Evolutionary conservation across 2,113 vertebrate species (phyloP).

Genomic region (Apaloderma vittatum): DNA sequence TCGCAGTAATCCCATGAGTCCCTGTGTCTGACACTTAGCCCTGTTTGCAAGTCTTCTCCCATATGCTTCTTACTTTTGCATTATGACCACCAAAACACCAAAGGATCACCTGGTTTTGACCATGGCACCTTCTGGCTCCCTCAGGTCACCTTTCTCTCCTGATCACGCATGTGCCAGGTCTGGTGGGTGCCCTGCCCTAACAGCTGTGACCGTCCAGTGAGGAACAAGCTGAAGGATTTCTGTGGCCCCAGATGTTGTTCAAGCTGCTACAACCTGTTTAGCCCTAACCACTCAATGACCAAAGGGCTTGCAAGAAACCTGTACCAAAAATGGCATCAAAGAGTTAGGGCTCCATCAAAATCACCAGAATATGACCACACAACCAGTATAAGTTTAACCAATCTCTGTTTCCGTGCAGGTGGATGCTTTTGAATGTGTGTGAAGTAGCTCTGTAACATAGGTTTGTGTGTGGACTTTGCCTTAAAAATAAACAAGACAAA

Average conservation of each 20-base stretch:
- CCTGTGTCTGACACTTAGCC: background rate
- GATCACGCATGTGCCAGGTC: accelerated
- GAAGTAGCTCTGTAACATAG: background rate
- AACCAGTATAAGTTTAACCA: background rate
- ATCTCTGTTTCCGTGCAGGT: background rate
- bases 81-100: background rate
- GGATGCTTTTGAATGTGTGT: background rate
- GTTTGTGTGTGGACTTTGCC: background rate
- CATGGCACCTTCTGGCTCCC: background rate
- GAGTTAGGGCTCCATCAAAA: background rate
- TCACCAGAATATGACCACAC: background rate
- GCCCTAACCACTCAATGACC: background rate
- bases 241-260: background rate
- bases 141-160: background rate
- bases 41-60: background rate
- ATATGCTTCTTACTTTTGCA: background rate
- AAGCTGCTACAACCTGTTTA: background rate
- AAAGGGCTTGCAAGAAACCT: background rate
- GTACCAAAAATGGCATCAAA: background rate
- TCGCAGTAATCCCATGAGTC: background rate
- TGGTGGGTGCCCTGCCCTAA: background rate
- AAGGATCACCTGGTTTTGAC: background rate
- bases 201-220: background rate
- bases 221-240: background rate
- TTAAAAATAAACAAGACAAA: background rate